These are phyloP conservation scores for Sminthurinus aureus DNA, from an alignment of 2,888 invertebrate genomes.

Conservation along the genomic window DNA sequence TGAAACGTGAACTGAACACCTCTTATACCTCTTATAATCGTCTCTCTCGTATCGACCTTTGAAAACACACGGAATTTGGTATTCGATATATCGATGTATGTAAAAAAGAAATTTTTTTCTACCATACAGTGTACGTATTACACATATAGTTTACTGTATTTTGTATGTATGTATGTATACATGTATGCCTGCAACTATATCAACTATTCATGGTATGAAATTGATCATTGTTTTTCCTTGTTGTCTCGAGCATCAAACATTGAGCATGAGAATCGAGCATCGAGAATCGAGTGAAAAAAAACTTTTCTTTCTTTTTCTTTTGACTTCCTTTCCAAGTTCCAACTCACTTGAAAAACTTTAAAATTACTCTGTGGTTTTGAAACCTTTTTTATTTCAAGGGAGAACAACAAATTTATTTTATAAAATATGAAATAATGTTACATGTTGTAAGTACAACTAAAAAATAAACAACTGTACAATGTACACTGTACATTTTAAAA, in stretches of 20 bases:
- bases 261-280: neutral
- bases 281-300: too few relatives aligned
- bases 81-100: neutral
- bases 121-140: too few relatives aligned
- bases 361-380: neutral
- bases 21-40: neutral
- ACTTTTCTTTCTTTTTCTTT: neutral
- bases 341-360: neutral
- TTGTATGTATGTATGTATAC: neutral
- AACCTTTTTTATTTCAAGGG: neutral
- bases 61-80: neutral
- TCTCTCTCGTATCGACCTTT: neutral
- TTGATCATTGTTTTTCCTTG: conserved; percentile 30
- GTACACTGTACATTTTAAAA: neutral
- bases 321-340: neutral
- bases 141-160: neutral
- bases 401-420: neutral
- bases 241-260: neutral
- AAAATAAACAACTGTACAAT: neutral
- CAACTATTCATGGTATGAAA: neutral
- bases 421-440: neutral
- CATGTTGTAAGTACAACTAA: neutral
- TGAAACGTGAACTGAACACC: neutral
- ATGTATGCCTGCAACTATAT: neutral
- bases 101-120: too few relatives aligned